Percentiles rank a stretch among this genome's conserved stretches.
Conservation (phyloP, 2,888 invertebrate genomes). For the Cylloceria caligata region DNA sequence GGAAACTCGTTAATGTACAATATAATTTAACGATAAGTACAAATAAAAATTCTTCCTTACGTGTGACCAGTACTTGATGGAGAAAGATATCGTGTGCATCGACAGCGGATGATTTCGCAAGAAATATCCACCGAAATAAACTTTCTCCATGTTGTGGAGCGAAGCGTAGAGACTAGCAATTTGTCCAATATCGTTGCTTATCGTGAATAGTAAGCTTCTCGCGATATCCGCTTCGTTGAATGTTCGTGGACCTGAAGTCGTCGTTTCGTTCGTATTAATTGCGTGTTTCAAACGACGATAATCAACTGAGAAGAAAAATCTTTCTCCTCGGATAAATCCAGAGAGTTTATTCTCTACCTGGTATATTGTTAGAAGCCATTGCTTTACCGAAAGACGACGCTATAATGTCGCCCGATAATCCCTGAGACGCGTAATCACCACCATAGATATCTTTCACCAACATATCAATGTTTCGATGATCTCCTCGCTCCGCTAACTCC, state of each 20-base stretch:
- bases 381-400: constrained; percentile 90
- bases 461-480: constrained; percentile 88
- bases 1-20: background rate
- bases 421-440: constrained; percentile 86
- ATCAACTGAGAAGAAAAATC: background rate
- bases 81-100: constrained; percentile 89
- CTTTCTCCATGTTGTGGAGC: constrained; percentile 87
- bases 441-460: constrained; percentile 90
- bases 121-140: constrained; percentile 90
- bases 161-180: constrained; percentile 89
- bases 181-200: constrained; percentile 91
- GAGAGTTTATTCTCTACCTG: constrained; percentile 38
- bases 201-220: constrained; percentile 88
- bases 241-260: constrained; percentile 76
- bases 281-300: background rate
- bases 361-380: constrained; percentile 73
- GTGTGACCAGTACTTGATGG: constrained; percentile 89
- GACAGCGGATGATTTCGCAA: constrained; percentile 89
- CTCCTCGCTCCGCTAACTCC: constrained; percentile 88
- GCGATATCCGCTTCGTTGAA: constrained; percentile 87
- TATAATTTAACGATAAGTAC: no score
- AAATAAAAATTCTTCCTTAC: constrained; percentile 70
- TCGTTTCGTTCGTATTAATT: background rate
- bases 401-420: constrained; percentile 88
- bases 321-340: background rate